Conservation (phyloP, 2,888 invertebrate genomes). For the Epicampocera succincta region DNA sequence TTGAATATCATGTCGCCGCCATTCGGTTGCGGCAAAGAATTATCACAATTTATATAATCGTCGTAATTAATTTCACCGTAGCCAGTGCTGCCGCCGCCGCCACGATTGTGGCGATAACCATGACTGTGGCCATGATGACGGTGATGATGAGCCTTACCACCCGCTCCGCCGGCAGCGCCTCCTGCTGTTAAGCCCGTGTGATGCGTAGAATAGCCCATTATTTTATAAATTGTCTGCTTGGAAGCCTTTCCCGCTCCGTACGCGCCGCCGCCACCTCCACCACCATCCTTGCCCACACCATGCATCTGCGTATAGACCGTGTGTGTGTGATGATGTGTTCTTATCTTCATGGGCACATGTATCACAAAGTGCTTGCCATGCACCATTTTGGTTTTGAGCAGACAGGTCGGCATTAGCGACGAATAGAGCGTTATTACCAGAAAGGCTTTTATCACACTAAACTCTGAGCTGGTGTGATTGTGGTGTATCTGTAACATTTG, state of each 20-base stretch:
- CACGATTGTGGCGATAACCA: conserved; percentile 35
- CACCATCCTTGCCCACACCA: conserved; percentile 83
- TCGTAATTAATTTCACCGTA: conserved; percentile 75
- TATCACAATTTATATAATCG: conserved; percentile 70
- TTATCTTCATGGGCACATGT: conserved; percentile 89
- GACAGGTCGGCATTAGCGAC: conserved; percentile 56
- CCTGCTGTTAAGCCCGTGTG: conserved; percentile 82
- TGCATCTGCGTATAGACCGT: conserved; percentile 88
- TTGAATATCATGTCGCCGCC: conserved; percentile 78
- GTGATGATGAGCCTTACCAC: conserved; percentile 69
- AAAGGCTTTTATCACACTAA: conserved; percentile 54
- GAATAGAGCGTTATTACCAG: conserved; percentile 61
- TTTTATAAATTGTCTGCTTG: conserved; percentile 77
- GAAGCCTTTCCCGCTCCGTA: conserved; percentile 76
- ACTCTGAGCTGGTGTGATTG: conserved; percentile 29
- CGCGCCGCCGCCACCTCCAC: conserved; percentile 65
- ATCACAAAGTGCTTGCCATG: conserved; percentile 87
- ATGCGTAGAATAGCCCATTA: conserved; percentile 80
- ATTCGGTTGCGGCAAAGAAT: conserved; percentile 73
- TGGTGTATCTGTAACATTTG: conserved; percentile 58
- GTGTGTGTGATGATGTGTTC: conserved; percentile 88
- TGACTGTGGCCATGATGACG: conserved; percentile 77
- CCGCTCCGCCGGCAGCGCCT: conserved; percentile 68
- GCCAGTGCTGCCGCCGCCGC: conserved; percentile 10
- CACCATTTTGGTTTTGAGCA: conserved; percentile 54